Base-by-base conservation (phyloP, 2,797 vertebrate species). In the Sylvia borin region DNA sequence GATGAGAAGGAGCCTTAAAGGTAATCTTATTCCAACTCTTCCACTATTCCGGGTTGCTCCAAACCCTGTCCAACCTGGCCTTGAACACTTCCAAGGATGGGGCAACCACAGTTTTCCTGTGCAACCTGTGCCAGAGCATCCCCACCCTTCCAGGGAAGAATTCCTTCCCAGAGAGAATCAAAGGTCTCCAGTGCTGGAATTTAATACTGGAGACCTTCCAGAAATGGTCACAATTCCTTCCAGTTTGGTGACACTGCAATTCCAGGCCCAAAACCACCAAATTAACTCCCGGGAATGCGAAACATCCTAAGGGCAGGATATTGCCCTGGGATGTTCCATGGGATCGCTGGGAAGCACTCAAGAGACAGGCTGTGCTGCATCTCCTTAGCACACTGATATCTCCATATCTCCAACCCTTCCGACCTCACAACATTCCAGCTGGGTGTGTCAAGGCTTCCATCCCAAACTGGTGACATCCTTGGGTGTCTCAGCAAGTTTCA, bases 181-280 rank as follows among this genome's bases (percentile, higher is more conserved):
- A 42, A 82, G 16, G 50, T 50, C 76, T 89, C 21, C 89, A 27
- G 54, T 11, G 7, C 6, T 58, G 65, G 40, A 94, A 65, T 51
- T 60, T 68, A 84, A 80, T 81, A 77, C 16, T 2, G 75, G 96
- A 72, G 65, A 65, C 8, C 87, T 90, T 17, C 71, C 96, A 61
- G 72, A 87, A 50, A 68, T 55, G 16, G 34, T 94, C 19, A 67
- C 66, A 32, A 74, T 31, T 80, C 85, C 88, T 68, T 92, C 79
- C 2, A 89, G 81, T 66, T 88, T 97, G 32, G 93, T 71, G 60
- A 95, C 92, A 26, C 90, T 72, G 94, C 18, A 87, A 95, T 77
- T 93, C 18, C 48, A 64, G 57, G 9, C 21, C 10, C 27, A 67
- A 68, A 68, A 16, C 16, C 47, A 40, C 8, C n/a, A n/a, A 36